A percentile compares a stretch with the other conserved stretches of the same genome.
phyloP scores from a whole-genome alignment of 2,113 vertebrate species.

The Microtus oregoni region DNA sequence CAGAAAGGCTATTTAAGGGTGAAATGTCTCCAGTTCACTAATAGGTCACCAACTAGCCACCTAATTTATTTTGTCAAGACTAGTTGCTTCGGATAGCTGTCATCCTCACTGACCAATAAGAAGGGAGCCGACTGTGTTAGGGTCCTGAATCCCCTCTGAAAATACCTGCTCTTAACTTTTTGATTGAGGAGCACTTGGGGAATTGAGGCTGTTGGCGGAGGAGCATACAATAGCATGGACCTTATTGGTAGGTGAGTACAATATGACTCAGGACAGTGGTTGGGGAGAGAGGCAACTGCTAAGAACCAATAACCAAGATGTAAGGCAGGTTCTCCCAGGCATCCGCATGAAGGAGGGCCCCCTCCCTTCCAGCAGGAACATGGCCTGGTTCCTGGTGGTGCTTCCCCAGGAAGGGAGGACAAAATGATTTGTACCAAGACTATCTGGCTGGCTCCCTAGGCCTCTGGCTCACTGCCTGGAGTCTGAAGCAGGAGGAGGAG shows the following conservation, averaged over 20 bases:
- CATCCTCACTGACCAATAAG: background rate
- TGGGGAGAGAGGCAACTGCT: background rate
- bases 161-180: slow-evolving; percentile 43
- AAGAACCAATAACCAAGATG: background rate
- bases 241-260: background rate
- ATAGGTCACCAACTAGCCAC: slow-evolving; percentile 43
- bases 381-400: background rate
- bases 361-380: background rate
- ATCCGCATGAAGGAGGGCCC: background rate
- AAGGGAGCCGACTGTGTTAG: background rate
- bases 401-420: background rate
- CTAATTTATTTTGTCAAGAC: slow-evolving; percentile 54
- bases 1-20: slow-evolving; percentile 37
- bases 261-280: background rate
- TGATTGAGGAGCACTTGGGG: background rate
- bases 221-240: background rate
- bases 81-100: background rate
- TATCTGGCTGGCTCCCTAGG: background rate
- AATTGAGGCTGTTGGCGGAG: background rate
- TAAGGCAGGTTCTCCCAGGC: slow-evolving; percentile 15
- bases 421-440: slow-evolving; percentile 44
- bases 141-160: background rate
- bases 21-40: slow-evolving; percentile 60
- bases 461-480: slow-evolving; percentile 29
- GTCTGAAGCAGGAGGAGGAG: slow-evolving; percentile 25